These are phyloP conservation scores for Euborellia annulipes DNA, from an alignment of 1,140 invertebrate genomes.

Conservation along the genomic window DNA sequence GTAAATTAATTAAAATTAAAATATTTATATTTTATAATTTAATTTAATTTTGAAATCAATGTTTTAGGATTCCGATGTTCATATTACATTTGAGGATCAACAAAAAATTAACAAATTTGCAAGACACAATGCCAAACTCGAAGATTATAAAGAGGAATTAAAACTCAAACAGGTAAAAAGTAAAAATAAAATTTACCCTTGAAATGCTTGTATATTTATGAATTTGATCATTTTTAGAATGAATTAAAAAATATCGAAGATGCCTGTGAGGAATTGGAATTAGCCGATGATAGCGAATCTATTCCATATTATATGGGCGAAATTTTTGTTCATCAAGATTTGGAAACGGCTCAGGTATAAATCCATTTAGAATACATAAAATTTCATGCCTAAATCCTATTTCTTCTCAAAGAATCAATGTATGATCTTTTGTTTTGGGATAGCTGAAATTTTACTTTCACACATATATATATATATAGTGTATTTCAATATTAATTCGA, in stretches of 20 bases:
- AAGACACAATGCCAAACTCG: slow-evolving; percentile 74
- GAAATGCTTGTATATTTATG: not conserved
- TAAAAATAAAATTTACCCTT: too few species aligned
- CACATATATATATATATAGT: too few species aligned
- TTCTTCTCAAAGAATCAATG: too few species aligned
- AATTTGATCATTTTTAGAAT: slow-evolving; percentile 22
- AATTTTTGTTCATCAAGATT: slow-evolving; percentile 64
- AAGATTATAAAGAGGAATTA: slow-evolving; percentile 83
- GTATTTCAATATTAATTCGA: too few species aligned
- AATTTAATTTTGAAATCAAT: slow-evolving; percentile 12
- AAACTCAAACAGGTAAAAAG: slow-evolving; percentile 63
- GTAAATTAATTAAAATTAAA: too few species aligned
- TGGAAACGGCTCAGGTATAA: slow-evolving; percentile 60
- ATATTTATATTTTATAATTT: not conserved
- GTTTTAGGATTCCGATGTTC: slow-evolving; percentile 71
- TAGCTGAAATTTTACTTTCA: too few species aligned
- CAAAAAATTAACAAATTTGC: slow-evolving; percentile 96
- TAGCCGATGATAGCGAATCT: slow-evolving; percentile 56
- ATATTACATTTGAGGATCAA: slow-evolving; percentile 92
- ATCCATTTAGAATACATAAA: too few species aligned
- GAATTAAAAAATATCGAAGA: slow-evolving; percentile 85
- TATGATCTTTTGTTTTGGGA: too few species aligned
- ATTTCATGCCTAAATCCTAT: too few species aligned
- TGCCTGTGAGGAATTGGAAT: slow-evolving; percentile 71
- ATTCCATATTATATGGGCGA: slow-evolving; percentile 80